Evolutionary conservation across 2,888 invertebrate genomes (phyloP).

Genomic region (Eretmocerus hayati): DNA sequence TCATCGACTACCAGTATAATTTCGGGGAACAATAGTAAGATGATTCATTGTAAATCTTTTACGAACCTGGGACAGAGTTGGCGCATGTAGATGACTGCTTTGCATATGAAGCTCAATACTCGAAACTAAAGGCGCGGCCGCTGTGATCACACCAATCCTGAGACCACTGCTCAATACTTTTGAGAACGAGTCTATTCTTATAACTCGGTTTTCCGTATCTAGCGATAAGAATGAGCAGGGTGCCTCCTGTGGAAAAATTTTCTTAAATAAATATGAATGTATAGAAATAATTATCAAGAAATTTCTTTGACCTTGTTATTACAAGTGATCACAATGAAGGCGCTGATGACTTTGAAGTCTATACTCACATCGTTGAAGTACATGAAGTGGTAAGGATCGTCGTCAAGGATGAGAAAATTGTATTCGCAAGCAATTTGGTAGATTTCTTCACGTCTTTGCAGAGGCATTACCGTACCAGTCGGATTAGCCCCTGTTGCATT

Average conservation of each 20-base stretch:
- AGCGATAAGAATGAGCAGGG: constrained; percentile 64
- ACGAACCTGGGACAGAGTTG: constrained; percentile 60
- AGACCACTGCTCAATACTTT: constrained; percentile 68
- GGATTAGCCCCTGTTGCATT: constrained; percentile 76
- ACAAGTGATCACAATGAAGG: too few species aligned
- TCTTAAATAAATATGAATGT: not conserved
- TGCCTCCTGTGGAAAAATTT: constrained; percentile 43
- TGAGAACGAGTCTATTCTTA: constrained; percentile 71
- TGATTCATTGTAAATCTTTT: too few species aligned
- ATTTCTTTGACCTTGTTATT: too few species aligned
- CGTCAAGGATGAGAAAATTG: constrained; percentile 72
- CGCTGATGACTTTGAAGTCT: not conserved
- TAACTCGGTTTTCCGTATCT: constrained; percentile 68
- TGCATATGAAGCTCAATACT: constrained; percentile 65
- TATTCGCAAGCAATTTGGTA: constrained; percentile 69
- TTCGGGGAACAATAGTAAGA: too few species aligned
- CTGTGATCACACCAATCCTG: constrained; percentile 67
- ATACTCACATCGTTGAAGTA: constrained; percentile 58
- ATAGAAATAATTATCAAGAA: too few species aligned
- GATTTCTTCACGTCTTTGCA: constrained; percentile 60
- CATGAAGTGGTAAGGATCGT: constrained; percentile 76
- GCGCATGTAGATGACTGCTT: constrained; percentile 59
- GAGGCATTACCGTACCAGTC: constrained; percentile 62
- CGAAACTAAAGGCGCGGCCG: constrained; percentile 58
- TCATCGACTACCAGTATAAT: too few species aligned